Evolutionary conservation across 2,113 vertebrate genomes (phyloP), one percentile per base, ranked within the genome.

Genomic region (Apteryx mantelli): DNA sequence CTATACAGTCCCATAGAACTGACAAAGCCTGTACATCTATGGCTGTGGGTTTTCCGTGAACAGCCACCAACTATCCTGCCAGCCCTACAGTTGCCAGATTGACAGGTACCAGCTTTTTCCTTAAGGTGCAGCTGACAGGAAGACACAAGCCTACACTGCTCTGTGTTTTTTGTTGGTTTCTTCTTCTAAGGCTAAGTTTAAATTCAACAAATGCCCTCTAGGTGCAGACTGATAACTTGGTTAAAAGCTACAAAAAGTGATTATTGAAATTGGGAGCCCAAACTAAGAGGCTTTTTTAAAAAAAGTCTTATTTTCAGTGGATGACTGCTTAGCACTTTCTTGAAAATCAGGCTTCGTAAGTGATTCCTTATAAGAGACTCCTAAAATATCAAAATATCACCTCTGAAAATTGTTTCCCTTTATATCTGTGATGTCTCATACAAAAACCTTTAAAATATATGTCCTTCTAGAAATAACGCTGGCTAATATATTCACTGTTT

Each of bases 351-450:
- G 40, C 69, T 84, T 76, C 58, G 46, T 83, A 76, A 92, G 78
- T 73, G 68, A 61, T 38, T 46, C 46, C 82, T 87, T 86, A 20
- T 36, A 84, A 52, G 34, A 78, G 68, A 91, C 89, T 95, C 94
- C 93, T 93, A 93, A 96, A 95, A 96, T 96, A 96, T 52, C 80
- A 64, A 89, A 73, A 85, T 79, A 86, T 94, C 1, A 79, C 75
- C 91, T 91, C 86, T 93, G 71, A 88, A 95, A 97, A 95, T 24
- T 89, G 89, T 48, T 94, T 96, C 84, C 91, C 75, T 94, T 97
- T 94, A 60, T 91, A 93, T 88, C 91, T 90, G 15, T 81, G 79
- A 96, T 83, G 75, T 32, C 87, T 94, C 94, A 94, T 88, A 63
- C 50, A 91, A 86, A 95, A 94, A 63, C 65, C 82, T 94, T 93